phyloP scores from a whole-genome alignment of 1,140 invertebrate species.

The Aradophagus sp. region DNA sequence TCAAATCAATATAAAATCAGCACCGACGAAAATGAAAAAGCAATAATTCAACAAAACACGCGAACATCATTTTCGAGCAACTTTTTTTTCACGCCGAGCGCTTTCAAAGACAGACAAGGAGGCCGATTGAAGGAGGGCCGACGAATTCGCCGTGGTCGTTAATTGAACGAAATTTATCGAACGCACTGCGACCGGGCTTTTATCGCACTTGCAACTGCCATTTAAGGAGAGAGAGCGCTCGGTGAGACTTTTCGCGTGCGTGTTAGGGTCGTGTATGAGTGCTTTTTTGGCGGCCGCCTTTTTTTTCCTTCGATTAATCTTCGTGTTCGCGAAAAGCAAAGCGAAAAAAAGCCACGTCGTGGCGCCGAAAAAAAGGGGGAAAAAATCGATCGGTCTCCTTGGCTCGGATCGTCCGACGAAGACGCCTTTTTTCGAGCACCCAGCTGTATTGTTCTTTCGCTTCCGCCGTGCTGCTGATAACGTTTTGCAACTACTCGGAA shows the following conservation, averaged over 20 bases:
- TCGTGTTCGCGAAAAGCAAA: conserved; percentile 1
- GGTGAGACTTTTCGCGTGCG: conserved; percentile 24
- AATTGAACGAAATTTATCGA: conserved; percentile 39
- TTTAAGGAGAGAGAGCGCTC: conserved; percentile 62
- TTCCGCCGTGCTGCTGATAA: conserved; percentile 35
- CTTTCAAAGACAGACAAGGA: too few species aligned
- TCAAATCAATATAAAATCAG: too few species aligned
- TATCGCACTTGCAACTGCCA: conserved; percentile 44
- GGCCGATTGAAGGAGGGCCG: too few species aligned
- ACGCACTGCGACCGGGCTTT: conserved; percentile 34
- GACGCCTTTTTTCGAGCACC: conserved; percentile 1
- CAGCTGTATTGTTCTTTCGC: neutral
- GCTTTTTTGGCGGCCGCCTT: conserved; percentile 16
- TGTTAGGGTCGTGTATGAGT: conserved; percentile 51
- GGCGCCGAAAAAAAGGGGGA: too few species aligned
- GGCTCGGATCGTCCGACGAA: too few species aligned
- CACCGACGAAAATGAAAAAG: too few species aligned
- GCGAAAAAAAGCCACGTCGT: too few species aligned
- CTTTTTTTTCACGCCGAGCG: too few species aligned
- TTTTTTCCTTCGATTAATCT: conserved; percentile 14
- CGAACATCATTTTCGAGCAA: too few species aligned
- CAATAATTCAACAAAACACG: too few species aligned
- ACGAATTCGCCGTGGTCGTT: conserved; percentile 8
- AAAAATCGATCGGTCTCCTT: too few species aligned
- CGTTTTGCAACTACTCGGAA: conserved; percentile 28